phyloP scores from a whole-genome alignment of 1,140 invertebrate genomes.

The Capitella teleta region DNA sequence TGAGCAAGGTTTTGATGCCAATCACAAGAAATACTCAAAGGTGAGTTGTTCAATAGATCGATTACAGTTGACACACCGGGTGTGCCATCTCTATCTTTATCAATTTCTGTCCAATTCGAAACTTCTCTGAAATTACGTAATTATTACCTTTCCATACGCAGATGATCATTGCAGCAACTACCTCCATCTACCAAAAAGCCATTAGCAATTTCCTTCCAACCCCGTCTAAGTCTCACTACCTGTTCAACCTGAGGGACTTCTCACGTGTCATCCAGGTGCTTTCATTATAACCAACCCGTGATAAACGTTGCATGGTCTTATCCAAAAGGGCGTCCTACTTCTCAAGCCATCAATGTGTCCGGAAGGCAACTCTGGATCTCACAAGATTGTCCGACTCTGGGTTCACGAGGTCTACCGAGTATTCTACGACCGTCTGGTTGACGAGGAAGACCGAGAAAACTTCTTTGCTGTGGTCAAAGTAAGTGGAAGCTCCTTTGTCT shows the following conservation, averaged over 20 bases:
- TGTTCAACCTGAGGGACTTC: slow-evolving; percentile 43
- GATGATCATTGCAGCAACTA: slow-evolving; percentile 35
- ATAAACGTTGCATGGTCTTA: neutral
- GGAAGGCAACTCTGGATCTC: slow-evolving; percentile 23
- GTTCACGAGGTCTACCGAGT: slow-evolving; percentile 42
- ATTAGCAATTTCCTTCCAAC: slow-evolving; percentile 39
- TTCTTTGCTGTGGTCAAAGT: slow-evolving; percentile 44
- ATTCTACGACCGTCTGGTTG: slow-evolving; percentile 41
- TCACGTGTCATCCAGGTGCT: slow-evolving; percentile 42
- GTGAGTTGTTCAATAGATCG: no score
- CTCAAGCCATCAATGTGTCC: slow-evolving; percentile 24
- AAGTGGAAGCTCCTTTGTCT: neutral
- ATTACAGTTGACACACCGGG: no score
- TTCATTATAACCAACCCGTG: neutral
- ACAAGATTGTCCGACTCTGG: slow-evolving; percentile 36
- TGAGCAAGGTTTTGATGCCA: slow-evolving; percentile 28
- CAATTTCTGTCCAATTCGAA: no score
- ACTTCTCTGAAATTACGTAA: neutral
- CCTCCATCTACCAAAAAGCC: slow-evolving; percentile 38
- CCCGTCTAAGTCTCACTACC: slow-evolving; percentile 40
- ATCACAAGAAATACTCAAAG: slow-evolving; percentile 43
- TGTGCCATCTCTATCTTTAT: no score
- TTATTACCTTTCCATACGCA: slow-evolving; percentile 13
- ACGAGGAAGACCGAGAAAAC: slow-evolving; percentile 27
- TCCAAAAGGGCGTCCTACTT: slow-evolving; percentile 31